Evolutionary conservation across 2,888 invertebrate genomes (phyloP), one percentile per base, ranked within the genome.

Genomic region (Zygogramma bicolorata): DNA sequence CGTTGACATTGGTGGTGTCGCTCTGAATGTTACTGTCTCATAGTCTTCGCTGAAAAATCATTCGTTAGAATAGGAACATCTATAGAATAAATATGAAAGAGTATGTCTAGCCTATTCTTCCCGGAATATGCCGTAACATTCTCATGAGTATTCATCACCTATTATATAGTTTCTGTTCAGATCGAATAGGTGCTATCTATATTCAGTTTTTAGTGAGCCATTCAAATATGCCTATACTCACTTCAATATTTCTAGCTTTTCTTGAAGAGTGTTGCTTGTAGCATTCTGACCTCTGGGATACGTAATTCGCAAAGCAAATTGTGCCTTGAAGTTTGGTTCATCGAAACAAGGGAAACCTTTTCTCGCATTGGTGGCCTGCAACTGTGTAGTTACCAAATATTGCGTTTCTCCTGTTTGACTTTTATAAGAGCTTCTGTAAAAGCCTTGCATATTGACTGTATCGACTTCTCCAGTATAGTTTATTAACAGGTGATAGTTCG

Each of bases 1-100:
- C 0, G 96, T 95, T 13, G 95, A 94, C 95, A 96, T 97, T 27
- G 81, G 40, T 1, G 90, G 90, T 0, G 90, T 88, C 29, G 79
- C 88, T 29, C 83, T 74, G 25, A 86, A 89, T 2, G 31, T 20
- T n/a, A 49, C 6, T 6, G 65, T 63, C 25, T 59, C 65, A 29
- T 68, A 53, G 42, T 34, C 38, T 13, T 46, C 46, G 10, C 63
- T 63, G 49, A 27, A 46, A 63, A 46, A 20, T 46, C 2, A 34
- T 34, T 34, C 13, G 13, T 34, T 34, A 34, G n/a, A n/a, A n/a
- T n/a, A n/a, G n/a, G n/a, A n/a, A n/a, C n/a, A n/a, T n/a, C n/a
- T n/a, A n/a, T n/a, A n/a, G n/a, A n/a, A n/a, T n/a, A n/a, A n/a
- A n/a, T n/a, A n/a, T n/a, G n/a, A n/a, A n/a, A n/a, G n/a, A n/a